Conservation (phyloP, 2,113 vertebrate species). For the Tapirus terrestris region DNA sequence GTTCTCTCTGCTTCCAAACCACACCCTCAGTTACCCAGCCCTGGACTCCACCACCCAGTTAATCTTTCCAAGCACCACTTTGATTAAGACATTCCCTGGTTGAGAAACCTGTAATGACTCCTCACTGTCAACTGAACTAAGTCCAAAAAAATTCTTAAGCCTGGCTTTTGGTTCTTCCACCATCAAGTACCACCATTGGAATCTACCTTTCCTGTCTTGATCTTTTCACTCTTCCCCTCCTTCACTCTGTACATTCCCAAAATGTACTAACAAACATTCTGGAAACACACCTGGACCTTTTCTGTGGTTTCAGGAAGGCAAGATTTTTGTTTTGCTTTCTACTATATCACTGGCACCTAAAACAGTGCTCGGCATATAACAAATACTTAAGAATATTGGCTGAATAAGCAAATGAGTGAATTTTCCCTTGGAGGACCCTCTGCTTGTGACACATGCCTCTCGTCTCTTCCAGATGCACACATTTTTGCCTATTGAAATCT, state of each 20-base stretch:
- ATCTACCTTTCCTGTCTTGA: not conserved
- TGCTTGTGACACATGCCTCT: not conserved
- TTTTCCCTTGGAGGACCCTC: not conserved
- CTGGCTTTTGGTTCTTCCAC: not conserved
- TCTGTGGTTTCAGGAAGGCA: not conserved
- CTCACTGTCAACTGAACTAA: conserved; percentile 15
- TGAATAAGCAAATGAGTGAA: not conserved
- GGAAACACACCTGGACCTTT: not conserved
- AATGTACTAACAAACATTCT: not conserved
- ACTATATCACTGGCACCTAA: not conserved
- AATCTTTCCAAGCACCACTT: conserved; percentile 8
- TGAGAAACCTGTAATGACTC: conserved; percentile 51
- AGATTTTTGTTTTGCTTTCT: conserved; percentile 44
- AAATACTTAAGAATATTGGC: not conserved
- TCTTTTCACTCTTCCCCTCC: not conserved
- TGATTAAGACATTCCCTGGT: conserved; percentile 31
- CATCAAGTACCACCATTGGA: not conserved
- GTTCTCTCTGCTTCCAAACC: conserved; percentile 10
- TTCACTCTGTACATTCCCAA: not conserved
- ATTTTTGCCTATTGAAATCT: conserved; percentile 15
- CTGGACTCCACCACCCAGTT: not conserved
- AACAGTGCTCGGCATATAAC: not conserved
- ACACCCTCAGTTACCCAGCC: conserved; percentile 46
- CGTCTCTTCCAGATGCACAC: not conserved
- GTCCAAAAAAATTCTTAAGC: not conserved